Percentiles rank a stretch among this genome's conserved stretches.
Evolutionary conservation across 2,797 vertebrate species (phyloP).

Genomic region (Microhierax caerulescens): DNA sequence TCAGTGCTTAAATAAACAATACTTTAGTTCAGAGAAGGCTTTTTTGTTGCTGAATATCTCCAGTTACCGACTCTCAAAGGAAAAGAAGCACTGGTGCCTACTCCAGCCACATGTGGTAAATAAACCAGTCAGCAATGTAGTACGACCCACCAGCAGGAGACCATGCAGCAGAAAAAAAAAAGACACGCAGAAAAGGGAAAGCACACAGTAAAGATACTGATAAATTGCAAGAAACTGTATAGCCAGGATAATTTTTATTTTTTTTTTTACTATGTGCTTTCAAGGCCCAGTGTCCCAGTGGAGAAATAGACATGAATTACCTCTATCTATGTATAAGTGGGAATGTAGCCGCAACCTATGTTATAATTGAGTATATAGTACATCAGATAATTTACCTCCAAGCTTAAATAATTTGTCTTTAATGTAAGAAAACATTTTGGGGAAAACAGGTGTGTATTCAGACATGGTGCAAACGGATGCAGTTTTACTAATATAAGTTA

Average conservation of each 20-base stretch:
- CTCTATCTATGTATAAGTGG: not conserved
- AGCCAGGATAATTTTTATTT: not conserved
- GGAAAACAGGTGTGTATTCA: not conserved
- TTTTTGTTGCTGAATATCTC: not conserved
- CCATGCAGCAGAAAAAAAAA: not conserved
- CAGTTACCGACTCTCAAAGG: not conserved
- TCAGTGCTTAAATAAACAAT: constrained; percentile 16
- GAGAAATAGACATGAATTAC: not conserved
- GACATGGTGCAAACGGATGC: not conserved
- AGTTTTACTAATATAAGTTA: not conserved
- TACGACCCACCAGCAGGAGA: not conserved
- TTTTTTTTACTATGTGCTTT: not conserved
- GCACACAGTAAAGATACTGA: not conserved
- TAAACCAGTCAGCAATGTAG: not conserved
- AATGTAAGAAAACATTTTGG: not conserved
- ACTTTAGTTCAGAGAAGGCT: not conserved
- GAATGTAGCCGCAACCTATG: not conserved
- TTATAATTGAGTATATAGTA: not conserved
- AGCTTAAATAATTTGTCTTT: not conserved
- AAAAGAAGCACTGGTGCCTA: not conserved
- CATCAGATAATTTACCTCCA: not conserved
- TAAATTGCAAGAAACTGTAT: not conserved
- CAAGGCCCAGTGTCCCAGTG: not conserved
- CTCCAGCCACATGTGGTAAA: not conserved
- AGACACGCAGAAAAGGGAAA: not conserved